A percentile compares a stretch with the other conserved stretches of the same genome.
phyloP scores from a whole-genome alignment of 1,140 invertebrate species.

The Berghia stephanieae region DNA sequence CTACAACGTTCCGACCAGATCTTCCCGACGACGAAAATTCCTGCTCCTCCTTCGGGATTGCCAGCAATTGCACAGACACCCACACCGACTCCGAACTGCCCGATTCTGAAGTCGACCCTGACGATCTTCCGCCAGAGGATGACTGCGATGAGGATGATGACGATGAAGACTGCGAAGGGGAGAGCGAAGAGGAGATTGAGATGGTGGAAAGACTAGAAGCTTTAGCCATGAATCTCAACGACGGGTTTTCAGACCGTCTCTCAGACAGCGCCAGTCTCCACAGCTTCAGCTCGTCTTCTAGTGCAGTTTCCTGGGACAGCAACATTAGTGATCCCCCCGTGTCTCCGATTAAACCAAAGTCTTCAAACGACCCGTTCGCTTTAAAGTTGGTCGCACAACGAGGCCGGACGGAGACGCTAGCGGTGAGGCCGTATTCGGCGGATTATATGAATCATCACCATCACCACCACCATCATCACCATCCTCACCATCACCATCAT shows the following conservation, averaged over 20 bases:
- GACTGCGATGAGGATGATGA: slow-evolving; percentile 42
- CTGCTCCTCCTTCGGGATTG: slow-evolving; percentile 26
- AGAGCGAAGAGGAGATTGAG: slow-evolving; percentile 46
- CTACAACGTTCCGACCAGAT: too few relatives aligned
- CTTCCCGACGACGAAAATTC: slow-evolving; percentile 32
- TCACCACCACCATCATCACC: too few relatives aligned
- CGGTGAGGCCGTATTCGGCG: slow-evolving; percentile 45
- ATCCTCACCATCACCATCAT: too few relatives aligned
- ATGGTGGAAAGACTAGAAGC: slow-evolving; percentile 54
- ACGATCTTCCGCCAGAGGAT: slow-evolving; percentile 41
- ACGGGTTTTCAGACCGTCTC: slow-evolving; percentile 43
- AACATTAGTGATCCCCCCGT: slow-evolving; percentile 62
- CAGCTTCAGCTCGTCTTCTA: slow-evolving; percentile 64
- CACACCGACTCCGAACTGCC: slow-evolving; percentile 47
- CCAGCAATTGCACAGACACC: too few relatives aligned
- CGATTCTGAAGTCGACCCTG: too few relatives aligned
- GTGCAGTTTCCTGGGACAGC: slow-evolving; percentile 66
- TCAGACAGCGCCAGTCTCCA: slow-evolving; percentile 56
- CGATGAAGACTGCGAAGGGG: slow-evolving; percentile 38
- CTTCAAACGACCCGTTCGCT: slow-evolving; percentile 58
- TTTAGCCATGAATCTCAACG: slow-evolving; percentile 57
- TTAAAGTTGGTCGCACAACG: slow-evolving; percentile 58
- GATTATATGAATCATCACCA: too few relatives aligned
- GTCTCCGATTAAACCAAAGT: slow-evolving; percentile 52
- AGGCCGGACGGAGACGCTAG: slow-evolving; percentile 54